These are phyloP conservation scores for Andrena bucephala DNA, from an alignment of 2,888 invertebrate genomes.

Conservation along the genomic window DNA sequence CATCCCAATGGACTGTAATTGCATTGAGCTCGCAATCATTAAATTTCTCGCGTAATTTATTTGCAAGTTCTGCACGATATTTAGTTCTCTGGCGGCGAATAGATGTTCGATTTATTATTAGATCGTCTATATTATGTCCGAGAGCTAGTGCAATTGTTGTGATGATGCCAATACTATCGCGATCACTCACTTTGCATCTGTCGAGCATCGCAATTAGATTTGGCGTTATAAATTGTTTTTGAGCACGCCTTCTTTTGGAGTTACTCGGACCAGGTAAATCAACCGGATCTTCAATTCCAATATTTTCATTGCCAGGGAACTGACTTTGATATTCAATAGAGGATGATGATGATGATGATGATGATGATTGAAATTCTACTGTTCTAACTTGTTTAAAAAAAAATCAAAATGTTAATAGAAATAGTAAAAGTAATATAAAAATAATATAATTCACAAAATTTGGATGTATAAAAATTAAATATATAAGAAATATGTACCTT, in stretches of 20 bases:
- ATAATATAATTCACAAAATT: slow-evolving; percentile 1
- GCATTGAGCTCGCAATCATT: background rate
- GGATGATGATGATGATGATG: too few relatives aligned
- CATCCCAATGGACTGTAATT: too few relatives aligned
- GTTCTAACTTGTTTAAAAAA: background rate
- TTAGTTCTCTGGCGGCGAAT: background rate
- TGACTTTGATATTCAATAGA: background rate
- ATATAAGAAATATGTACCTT: background rate
- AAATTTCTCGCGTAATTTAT: background rate
- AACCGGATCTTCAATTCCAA: background rate
- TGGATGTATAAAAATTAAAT: background rate
- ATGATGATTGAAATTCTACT: background rate
- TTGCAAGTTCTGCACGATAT: background rate
- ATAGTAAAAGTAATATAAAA: slow-evolving; percentile 6
- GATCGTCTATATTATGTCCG: too few relatives aligned
- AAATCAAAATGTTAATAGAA: slow-evolving; percentile 4
- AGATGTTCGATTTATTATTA: background rate
- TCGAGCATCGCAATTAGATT: slow-evolving; percentile 1
- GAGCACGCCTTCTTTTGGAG: background rate
- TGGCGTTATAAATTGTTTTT: background rate
- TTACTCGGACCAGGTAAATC: slow-evolving; percentile 4
- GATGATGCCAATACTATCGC: too few relatives aligned
- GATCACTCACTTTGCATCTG: background rate
- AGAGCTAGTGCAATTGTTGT: too few relatives aligned
- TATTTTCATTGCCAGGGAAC: background rate